These are phyloP conservation scores for Cinclus cinclus DNA, from an alignment of 2,113 vertebrate genomes.

Conservation along the genomic window DNA sequence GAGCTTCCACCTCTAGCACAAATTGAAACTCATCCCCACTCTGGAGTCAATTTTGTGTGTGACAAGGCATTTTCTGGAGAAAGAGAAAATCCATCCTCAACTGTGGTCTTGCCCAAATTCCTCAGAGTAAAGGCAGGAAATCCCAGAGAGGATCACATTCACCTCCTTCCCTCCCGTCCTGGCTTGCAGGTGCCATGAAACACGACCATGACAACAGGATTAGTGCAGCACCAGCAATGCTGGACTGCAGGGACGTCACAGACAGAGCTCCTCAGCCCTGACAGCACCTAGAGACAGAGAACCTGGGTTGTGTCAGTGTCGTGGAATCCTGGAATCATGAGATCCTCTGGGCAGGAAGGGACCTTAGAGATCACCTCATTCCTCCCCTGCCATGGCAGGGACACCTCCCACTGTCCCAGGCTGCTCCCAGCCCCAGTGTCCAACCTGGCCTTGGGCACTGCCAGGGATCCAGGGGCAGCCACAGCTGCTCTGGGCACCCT, in stretches of 20 bases:
- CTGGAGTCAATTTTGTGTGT: neutral
- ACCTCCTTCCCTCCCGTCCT: neutral
- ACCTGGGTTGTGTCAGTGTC: neutral
- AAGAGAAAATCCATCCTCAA: neutral
- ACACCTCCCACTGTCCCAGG: neutral
- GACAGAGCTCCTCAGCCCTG: neutral
- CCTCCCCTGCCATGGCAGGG: neutral
- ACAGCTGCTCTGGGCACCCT: neutral
- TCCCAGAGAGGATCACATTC: neutral
- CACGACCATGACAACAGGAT: fast-evolving
- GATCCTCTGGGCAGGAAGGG: neutral
- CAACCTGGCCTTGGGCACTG: neutral
- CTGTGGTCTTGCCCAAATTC: neutral
- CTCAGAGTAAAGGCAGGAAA: neutral
- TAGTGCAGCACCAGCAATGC: neutral
- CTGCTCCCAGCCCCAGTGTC: neutral
- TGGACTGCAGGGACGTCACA: neutral
- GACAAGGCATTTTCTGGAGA: neutral
- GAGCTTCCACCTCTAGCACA: neutral
- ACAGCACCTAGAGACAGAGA: neutral
- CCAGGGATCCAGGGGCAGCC: neutral
- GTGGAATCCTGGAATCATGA: neutral
- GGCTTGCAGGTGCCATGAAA: neutral
- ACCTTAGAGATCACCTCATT: fast-evolving
- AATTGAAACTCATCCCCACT: neutral